These are phyloP conservation scores for Cynocephalus volans DNA, from an alignment of 2,113 vertebrate genomes.

Conservation along the genomic window DNA sequence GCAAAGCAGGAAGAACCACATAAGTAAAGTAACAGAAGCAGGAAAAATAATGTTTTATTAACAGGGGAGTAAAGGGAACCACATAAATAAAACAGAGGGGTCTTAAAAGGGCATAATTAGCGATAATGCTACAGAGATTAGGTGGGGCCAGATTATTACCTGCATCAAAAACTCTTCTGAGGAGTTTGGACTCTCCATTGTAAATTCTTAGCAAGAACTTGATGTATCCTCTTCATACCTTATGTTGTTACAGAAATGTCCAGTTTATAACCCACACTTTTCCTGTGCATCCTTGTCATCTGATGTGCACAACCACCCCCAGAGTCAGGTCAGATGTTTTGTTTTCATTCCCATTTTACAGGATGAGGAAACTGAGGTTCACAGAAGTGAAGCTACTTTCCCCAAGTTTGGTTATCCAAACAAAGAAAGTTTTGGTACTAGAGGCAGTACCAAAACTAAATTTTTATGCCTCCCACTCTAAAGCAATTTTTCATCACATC, in stretches of 20 bases:
- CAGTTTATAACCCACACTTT: conserved; percentile 36
- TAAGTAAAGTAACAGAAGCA: neutral
- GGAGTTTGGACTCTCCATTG: neutral
- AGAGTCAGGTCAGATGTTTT: neutral
- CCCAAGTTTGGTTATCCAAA: neutral
- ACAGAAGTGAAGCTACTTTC: conserved; percentile 26
- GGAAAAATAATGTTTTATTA: neutral
- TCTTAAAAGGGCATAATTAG: neutral
- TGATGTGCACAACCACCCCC: neutral
- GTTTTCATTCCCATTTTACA: conserved; percentile 44
- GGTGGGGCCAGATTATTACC: neutral
- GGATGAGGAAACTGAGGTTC: conserved; percentile 9
- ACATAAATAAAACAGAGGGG: neutral
- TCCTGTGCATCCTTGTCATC: neutral
- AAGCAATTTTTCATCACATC: conserved; percentile 70
- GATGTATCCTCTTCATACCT: neutral
- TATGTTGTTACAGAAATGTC: conserved; percentile 25
- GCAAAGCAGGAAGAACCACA: neutral
- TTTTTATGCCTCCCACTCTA: conserved; percentile 11
- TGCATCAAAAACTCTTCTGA: neutral
- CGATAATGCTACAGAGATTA: neutral
- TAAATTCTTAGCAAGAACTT: conserved; percentile 30
- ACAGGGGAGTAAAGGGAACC: neutral
- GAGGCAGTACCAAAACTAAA: conserved; percentile 3
- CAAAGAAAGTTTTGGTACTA: neutral